Percentiles rank a stretch among this genome's conserved stretches.
These are phyloP conservation scores for Cosmia pyralina DNA, from an alignment of 2,888 invertebrate genomes.

Conservation along the genomic window DNA sequence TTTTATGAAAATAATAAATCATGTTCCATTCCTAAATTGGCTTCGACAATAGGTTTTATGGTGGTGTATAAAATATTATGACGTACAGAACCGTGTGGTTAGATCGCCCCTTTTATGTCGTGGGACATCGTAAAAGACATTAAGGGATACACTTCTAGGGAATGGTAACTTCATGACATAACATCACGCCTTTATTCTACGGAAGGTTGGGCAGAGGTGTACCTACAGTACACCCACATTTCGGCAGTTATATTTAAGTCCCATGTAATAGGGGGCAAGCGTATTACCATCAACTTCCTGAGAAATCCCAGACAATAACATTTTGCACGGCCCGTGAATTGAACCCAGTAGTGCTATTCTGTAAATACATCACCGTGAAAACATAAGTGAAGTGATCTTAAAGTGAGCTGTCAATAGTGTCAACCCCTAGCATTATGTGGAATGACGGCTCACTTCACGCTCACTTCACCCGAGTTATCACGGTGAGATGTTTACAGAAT, in stretches of 20 bases:
- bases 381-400: too few relatives aligned
- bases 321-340: background rate
- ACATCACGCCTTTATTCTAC: background rate
- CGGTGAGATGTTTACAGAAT: too few relatives aligned
- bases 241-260: background rate
- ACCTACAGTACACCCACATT: background rate
- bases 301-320: background rate
- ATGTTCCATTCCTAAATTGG: conserved; percentile 39
- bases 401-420: too few relatives aligned
- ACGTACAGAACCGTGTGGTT: background rate
- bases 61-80: conserved; percentile 26
- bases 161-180: too few relatives aligned
- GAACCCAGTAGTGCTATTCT: too few relatives aligned
- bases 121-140: conserved; percentile 17
- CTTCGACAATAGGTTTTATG: conserved; percentile 39
- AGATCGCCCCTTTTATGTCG: background rate
- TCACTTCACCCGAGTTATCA: too few relatives aligned
- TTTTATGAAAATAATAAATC: conserved; percentile 43
- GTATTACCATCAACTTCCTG: background rate
- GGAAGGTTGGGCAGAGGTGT: background rate
- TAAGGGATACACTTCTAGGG: background rate
- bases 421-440: too few relatives aligned
- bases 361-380: too few relatives aligned
- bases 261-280: background rate
- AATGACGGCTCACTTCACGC: too few relatives aligned